Conservation (phyloP, 2,113 vertebrate genomes). For the Blennius ocellaris region DNA sequence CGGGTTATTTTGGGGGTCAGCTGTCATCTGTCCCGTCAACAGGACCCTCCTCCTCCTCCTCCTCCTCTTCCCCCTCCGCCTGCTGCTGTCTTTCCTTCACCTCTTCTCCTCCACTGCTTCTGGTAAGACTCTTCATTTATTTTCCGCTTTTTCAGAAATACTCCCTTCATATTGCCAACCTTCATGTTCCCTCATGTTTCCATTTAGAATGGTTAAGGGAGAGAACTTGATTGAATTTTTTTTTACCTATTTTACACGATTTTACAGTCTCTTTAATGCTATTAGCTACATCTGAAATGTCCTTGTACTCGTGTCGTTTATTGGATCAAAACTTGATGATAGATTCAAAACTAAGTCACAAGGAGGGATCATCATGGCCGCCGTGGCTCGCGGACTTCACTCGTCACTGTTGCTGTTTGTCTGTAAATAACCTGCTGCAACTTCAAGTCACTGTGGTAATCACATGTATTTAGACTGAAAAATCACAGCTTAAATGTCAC, state of each 20-base stretch:
- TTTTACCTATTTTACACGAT: background rate
- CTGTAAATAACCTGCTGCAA: background rate
- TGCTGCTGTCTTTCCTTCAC: conserved; percentile 37
- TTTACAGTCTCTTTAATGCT: background rate
- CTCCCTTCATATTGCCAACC: background rate
- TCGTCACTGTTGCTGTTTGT: background rate
- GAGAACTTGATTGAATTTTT: background rate
- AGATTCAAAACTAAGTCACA: background rate
- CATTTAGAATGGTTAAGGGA: background rate
- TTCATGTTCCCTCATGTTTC: background rate
- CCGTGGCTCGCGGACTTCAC: background rate
- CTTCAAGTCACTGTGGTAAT: too few relatives aligned
- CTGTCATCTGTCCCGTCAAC: conserved; percentile 67
- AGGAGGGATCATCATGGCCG: conserved; percentile 1
- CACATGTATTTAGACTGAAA: too few relatives aligned
- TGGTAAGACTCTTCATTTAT: conserved; percentile 45
- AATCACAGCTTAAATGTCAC: too few relatives aligned
- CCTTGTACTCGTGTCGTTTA: background rate
- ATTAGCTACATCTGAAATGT: background rate
- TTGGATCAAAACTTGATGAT: background rate
- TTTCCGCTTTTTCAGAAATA: background rate
- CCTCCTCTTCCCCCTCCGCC: conserved; percentile 31
- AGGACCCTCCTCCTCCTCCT: conserved; percentile 56
- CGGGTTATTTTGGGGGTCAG: conserved; percentile 81
- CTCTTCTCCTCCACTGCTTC: conserved; percentile 54